Evolutionary conservation across 1,140 invertebrate genomes (phyloP).

Genomic region (Babylonia areolata): DNA sequence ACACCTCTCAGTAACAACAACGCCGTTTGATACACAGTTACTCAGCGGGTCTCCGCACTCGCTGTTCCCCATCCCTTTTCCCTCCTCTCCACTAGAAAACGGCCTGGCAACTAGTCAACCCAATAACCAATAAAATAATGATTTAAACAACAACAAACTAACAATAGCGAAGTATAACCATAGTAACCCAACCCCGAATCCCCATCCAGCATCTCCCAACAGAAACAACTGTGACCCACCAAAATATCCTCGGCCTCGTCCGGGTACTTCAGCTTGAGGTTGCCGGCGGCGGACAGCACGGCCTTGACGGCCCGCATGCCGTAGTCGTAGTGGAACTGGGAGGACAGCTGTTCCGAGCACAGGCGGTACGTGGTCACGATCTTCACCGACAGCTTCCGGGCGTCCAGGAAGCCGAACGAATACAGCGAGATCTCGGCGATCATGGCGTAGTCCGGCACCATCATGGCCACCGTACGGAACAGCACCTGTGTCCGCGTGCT

Average conservation of each 20-base stretch:
- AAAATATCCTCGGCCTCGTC: slow-evolving; percentile 76
- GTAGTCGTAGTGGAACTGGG: slow-evolving; percentile 77
- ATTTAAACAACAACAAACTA: too few relatives aligned
- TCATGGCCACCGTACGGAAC: slow-evolving; percentile 43
- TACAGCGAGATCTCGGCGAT: slow-evolving; percentile 77
- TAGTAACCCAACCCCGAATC: background rate
- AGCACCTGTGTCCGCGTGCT: slow-evolving; percentile 13
- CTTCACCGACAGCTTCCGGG: slow-evolving; percentile 74
- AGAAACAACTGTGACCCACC: slow-evolving; percentile 50
- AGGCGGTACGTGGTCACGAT: slow-evolving; percentile 76
- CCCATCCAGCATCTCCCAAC: too few relatives aligned
- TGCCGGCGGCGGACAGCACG: slow-evolving; percentile 76
- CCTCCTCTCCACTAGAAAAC: too few relatives aligned
- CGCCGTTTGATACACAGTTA: too few relatives aligned
- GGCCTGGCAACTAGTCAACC: too few relatives aligned
- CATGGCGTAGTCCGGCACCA: slow-evolving; percentile 77
- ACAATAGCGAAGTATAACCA: too few relatives aligned
- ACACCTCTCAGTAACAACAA: too few relatives aligned
- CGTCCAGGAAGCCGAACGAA: slow-evolving; percentile 76
- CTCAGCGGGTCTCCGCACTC: too few relatives aligned
- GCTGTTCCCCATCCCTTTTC: too few relatives aligned
- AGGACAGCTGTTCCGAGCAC: slow-evolving; percentile 76
- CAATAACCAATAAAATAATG: background rate
- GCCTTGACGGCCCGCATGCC: slow-evolving; percentile 77
- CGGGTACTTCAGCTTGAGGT: slow-evolving; percentile 76